These are phyloP conservation scores for Cottus gobio DNA, from an alignment of 2,113 vertebrate species.

Conservation along the genomic window DNA sequence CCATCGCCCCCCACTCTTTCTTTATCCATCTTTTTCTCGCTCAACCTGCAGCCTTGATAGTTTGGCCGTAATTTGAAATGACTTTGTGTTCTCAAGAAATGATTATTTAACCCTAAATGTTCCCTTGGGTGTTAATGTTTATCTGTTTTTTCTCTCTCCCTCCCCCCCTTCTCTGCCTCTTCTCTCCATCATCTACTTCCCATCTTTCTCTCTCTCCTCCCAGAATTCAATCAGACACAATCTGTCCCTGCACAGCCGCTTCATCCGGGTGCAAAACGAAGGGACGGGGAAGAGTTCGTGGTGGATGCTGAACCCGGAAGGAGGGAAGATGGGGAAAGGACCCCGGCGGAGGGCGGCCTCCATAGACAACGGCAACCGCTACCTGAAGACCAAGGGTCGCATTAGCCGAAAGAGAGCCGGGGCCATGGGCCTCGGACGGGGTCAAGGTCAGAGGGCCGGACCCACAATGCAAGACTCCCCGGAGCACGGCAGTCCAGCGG, in stretches of 20 bases:
- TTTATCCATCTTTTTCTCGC: slow-evolving; percentile 61
- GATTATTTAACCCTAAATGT: slow-evolving; percentile 68
- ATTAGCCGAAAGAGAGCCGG: slow-evolving; percentile 92
- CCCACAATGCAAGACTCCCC: slow-evolving; percentile 86
- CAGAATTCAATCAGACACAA: slow-evolving; percentile 99
- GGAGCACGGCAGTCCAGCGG: slow-evolving; percentile 84
- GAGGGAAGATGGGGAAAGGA: slow-evolving; percentile 95
- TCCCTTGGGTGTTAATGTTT: slow-evolving; percentile 50
- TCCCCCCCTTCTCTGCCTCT: slow-evolving; percentile 1
- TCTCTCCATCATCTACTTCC: slow-evolving; percentile 22
- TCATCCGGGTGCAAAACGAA: slow-evolving; percentile 97
- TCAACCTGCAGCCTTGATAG: slow-evolving; percentile 49
- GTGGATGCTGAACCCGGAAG: slow-evolving; percentile 99
- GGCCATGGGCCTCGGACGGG: slow-evolving; percentile 82
- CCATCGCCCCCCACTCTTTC: slow-evolving; percentile 52
- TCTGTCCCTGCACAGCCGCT: slow-evolving; percentile 95
- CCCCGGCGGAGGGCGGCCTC: slow-evolving; percentile 91
- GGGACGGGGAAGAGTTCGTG: slow-evolving; percentile 97
- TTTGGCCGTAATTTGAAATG: slow-evolving; percentile 64
- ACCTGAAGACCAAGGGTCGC: slow-evolving; percentile 92
- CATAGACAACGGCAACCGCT: slow-evolving; percentile 93
- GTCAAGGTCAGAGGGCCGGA: slow-evolving; percentile 69
- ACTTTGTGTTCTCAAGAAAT: slow-evolving; percentile 69
- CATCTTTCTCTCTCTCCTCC: slow-evolving; percentile 47
- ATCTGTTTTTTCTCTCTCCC: slow-evolving; percentile 35